Conservation (phyloP, 2,797 vertebrate genomes). For the Megalops cyprinoides region DNA sequence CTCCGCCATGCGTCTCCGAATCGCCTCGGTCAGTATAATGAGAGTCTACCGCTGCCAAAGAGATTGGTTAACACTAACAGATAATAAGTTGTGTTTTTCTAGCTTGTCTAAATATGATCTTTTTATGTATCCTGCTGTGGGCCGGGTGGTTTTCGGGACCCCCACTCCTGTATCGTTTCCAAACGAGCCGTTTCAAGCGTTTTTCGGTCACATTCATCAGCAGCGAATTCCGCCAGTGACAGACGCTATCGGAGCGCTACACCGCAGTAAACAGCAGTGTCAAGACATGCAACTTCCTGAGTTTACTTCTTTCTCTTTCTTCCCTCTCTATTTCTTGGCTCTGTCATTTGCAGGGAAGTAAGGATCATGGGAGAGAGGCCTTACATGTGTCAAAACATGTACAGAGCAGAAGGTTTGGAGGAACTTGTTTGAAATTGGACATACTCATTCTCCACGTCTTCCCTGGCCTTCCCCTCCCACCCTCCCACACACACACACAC, state of each 20-base stretch:
- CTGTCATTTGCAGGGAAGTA: slow-evolving; percentile 26
- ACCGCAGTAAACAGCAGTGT: slow-evolving; percentile 15
- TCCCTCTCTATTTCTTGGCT: slow-evolving; percentile 11
- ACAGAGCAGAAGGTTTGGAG: slow-evolving; percentile 25
- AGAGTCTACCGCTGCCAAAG: slow-evolving; percentile 57
- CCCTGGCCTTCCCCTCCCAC: not conserved
- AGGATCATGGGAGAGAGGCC: slow-evolving; percentile 30
- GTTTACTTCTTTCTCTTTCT: not conserved
- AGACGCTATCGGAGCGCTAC: slow-evolving; percentile 20
- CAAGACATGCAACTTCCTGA: not conserved
- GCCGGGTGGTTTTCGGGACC: slow-evolving; percentile 29
- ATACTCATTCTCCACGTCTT: not conserved
- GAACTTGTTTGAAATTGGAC: slow-evolving; percentile 28
- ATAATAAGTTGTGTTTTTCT: slow-evolving; percentile 65
- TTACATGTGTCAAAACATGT: slow-evolving; percentile 41
- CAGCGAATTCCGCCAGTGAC: slow-evolving; percentile 13
- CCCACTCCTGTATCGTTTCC: slow-evolving; percentile 46
- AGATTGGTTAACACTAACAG: slow-evolving; percentile 62
- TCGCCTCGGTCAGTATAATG: slow-evolving; percentile 61
- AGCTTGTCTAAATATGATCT: slow-evolving; percentile 44
- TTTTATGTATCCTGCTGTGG: slow-evolving; percentile 47
- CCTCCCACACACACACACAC: not conserved
- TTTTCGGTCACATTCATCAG: slow-evolving; percentile 37
- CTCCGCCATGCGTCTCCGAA: slow-evolving; percentile 53
- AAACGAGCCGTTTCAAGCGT: slow-evolving; percentile 41